phyloP scores from a whole-genome alignment of 2,797 vertebrate genomes.

The Pipistrellus pipistrellus region DNA sequence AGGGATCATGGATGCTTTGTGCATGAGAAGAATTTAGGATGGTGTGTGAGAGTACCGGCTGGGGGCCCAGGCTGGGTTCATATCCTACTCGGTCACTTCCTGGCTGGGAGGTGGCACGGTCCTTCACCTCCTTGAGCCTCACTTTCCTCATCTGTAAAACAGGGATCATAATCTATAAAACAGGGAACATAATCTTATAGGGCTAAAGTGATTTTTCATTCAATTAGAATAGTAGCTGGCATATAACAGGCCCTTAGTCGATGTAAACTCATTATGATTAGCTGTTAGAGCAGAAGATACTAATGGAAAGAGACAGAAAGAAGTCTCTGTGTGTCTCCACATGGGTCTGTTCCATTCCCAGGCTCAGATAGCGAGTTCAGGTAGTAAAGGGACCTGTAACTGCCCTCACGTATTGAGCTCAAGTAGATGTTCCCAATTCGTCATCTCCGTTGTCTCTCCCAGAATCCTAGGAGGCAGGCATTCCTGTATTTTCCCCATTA shows the following conservation, averaged over 20 bases:
- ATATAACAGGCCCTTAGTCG: not conserved
- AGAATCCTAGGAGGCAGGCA: not conserved
- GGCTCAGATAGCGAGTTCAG: rapidly evolving
- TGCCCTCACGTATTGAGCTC: not conserved
- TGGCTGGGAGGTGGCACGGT: too few species aligned
- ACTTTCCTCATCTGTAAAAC: not conserved
- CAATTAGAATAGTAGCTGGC: not conserved
- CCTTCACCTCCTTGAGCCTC: not conserved
- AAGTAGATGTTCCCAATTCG: not conserved
- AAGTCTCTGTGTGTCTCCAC: not conserved
- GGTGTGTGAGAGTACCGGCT: not conserved
- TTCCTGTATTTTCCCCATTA: not conserved
- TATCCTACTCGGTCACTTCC: not conserved
- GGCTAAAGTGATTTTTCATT: not conserved
- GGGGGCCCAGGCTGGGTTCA: not conserved
- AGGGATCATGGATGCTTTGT: not conserved
- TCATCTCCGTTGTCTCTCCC: not conserved
- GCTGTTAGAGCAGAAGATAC: not conserved
- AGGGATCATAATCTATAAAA: not conserved
- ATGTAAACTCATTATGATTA: not conserved
- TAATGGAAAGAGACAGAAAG: too few species aligned
- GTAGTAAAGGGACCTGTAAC: not conserved
- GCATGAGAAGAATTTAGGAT: not conserved
- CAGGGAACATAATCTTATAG: not conserved
- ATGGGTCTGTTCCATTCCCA: rapidly evolving